Base-by-base conservation (phyloP, 2,888 invertebrate genomes). In the Crossocerus cetratus region DNA sequence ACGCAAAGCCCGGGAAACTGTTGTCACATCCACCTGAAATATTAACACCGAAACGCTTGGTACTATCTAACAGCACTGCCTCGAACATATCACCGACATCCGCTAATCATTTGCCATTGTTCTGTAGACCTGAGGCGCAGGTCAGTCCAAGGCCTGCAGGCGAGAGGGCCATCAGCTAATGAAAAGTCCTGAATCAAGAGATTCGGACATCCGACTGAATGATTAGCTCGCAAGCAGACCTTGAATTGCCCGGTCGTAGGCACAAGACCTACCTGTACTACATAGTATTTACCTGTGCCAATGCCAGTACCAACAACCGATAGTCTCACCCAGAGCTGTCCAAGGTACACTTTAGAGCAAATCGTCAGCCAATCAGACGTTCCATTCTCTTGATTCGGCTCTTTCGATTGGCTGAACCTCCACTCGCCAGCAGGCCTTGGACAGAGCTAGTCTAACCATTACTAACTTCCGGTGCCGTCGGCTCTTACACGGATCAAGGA, bases 101-200 rank as follows among this genome's bases (percentile, higher is more conserved):
- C 82, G 78, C 82, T 80, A 65, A 82, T 80, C 77, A 80, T 83
- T 78, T 70, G 71, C 80, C 78, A 78, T 76, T 78, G 64, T 77
- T 32, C 32, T 69, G 80, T 78, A 79, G 83, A 72, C 5, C 32
- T 32, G 5, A 32, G 32, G 32, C 5, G 32, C 32, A 32, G 32
- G 32, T 1, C 2, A 8, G 32, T 32, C 8, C 32, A 32, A 32
- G 32, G 5, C 11, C 5, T 32, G 32, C 32, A 8, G 11, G 32
- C 32, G 32, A 0, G 32, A 8, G 5, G 1, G 1, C 1, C 32
- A 32, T 32, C 32, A 5, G 32, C 11, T 11, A 32, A 32, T 32
- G 1, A 32, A 32, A 32, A 32, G 5, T 32, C 8, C 32, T 11
- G 1, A 8, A 3, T 8, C 32, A 32, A 32, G 32, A 32, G 32